These are phyloP conservation scores for Allygus modestus DNA, from an alignment of 2,888 invertebrate genomes.

Conservation along the genomic window DNA sequence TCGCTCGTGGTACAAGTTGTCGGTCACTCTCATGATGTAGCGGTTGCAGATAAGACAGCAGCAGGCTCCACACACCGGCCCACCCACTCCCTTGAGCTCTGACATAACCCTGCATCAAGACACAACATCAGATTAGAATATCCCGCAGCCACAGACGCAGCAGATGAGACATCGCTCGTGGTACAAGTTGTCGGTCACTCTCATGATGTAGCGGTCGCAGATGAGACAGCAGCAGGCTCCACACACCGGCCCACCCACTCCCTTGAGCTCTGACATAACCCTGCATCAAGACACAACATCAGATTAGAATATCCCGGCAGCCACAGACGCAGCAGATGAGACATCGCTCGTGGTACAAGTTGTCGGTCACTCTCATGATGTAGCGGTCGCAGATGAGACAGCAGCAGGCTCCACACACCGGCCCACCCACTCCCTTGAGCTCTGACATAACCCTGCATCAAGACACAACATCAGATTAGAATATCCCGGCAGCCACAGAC, in stretches of 20 bases:
- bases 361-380: constrained; percentile 85
- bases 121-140: constrained; percentile 84
- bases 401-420: constrained; percentile 82
- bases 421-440: constrained; percentile 37
- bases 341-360: constrained; percentile 87
- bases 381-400: constrained; percentile 86
- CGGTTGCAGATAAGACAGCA: constrained; percentile 85
- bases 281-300: constrained; percentile 72
- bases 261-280: constrained; percentile 12
- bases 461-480: constrained; percentile 71
- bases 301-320: constrained; percentile 38
- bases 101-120: neutral
- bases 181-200: constrained; percentile 85
- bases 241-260: constrained; percentile 74
- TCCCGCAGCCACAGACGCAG: constrained; percentile 82
- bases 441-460: constrained; percentile 49
- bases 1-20: constrained; percentile 82
- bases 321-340: constrained; percentile 80
- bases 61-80: constrained; percentile 80
- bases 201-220: constrained; percentile 85
- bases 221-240: constrained; percentile 85
- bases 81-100: constrained; percentile 37
- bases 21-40: constrained; percentile 84
- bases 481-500: constrained; percentile 80
- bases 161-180: constrained; percentile 89